A percentile compares a stretch with the other conserved stretches of the same genome.
These are phyloP conservation scores for Acanthopagrus latus DNA, from an alignment of 2,797 vertebrate species.

Conservation along the genomic window DNA sequence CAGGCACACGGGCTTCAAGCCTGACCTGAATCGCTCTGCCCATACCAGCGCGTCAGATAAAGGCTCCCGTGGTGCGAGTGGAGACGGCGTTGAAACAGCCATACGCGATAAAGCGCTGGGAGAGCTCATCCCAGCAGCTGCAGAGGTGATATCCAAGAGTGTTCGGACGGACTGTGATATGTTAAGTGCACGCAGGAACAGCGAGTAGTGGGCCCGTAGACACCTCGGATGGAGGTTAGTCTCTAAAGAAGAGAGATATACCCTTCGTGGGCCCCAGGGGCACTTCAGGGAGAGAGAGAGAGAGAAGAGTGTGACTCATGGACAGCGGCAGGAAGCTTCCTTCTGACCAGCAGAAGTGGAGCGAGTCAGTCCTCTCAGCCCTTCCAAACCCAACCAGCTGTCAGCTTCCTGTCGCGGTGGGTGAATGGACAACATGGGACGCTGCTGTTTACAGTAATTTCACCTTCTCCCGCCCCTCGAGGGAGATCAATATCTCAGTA, in stretches of 20 bases:
- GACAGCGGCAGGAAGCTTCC: conserved; percentile 31
- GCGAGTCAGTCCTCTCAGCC: conserved; percentile 13
- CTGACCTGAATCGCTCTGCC: conserved; percentile 61
- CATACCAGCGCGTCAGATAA: conserved; percentile 74
- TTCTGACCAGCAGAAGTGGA: conserved; percentile 49
- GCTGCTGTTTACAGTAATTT: conserved; percentile 53
- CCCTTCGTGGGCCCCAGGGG: conserved; percentile 41
- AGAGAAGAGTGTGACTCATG: conserved; percentile 59
- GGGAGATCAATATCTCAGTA: conserved; percentile 7
- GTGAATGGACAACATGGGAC: conserved; percentile 44
- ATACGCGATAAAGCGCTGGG: conserved; percentile 68
- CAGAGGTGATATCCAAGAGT: conserved; percentile 58
- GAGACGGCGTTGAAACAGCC: conserved; percentile 63
- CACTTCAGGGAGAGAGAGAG: conserved; percentile 33
- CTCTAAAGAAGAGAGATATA: conserved; percentile 55
- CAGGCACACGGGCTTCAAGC: conserved; percentile 61
- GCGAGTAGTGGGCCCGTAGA: conserved; percentile 55
- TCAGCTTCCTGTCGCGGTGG: conserved; percentile 37
- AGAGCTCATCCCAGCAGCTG: conserved; percentile 38
- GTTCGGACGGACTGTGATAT: conserved; percentile 51
- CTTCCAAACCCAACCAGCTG: conserved; percentile 49
- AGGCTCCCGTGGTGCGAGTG: conserved; percentile 63
- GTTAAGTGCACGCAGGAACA: conserved; percentile 72
- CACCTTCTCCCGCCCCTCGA: conserved; percentile 41
- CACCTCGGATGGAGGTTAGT: conserved; percentile 62